A percentile compares a stretch with the other conserved stretches of the same genome.
These are phyloP conservation scores for Cistogaster globosa DNA, from an alignment of 2,888 invertebrate species.

Conservation along the genomic window DNA sequence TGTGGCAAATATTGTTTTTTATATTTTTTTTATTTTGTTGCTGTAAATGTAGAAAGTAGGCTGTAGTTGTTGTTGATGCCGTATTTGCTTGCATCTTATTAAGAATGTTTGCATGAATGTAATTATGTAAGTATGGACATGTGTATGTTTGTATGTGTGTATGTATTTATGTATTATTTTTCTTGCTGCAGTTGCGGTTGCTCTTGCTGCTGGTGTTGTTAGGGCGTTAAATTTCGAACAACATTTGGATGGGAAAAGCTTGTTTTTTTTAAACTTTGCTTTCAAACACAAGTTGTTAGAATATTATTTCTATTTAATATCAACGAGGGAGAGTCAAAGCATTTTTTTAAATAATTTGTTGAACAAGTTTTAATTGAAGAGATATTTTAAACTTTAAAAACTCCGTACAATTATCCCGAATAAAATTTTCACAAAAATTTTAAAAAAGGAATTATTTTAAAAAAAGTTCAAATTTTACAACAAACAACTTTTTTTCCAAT, in stretches of 20 bases:
- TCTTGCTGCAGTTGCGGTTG: constrained; percentile 22
- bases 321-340: neutral
- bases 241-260: constrained; percentile 21
- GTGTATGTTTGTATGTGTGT: neutral
- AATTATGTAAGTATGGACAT: too few species aligned
- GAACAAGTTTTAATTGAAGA: too few species aligned
- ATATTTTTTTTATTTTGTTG: neutral
- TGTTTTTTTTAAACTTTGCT: neutral
- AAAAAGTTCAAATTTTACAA: too few species aligned
- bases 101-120: constrained; percentile 18
- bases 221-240: constrained; percentile 56
- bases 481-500: too few species aligned
- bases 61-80: constrained; percentile 13
- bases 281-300: constrained; percentile 47
- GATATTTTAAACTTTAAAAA: too few species aligned
- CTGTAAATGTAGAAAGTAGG: constrained; percentile 11
- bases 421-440: too few species aligned
- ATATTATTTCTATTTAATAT: neutral
- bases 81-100: constrained; percentile 56
- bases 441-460: too few species aligned
- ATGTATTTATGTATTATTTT: constrained; percentile 28
- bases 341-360: neutral
- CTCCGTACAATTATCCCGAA: too few species aligned
- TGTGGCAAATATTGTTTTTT: constrained; percentile 41
- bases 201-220: constrained; percentile 46